Percentiles rank a stretch among this genome's conserved stretches.
Conservation (phyloP, 1,140 invertebrate species). For the Tribolium castaneum region DNA sequence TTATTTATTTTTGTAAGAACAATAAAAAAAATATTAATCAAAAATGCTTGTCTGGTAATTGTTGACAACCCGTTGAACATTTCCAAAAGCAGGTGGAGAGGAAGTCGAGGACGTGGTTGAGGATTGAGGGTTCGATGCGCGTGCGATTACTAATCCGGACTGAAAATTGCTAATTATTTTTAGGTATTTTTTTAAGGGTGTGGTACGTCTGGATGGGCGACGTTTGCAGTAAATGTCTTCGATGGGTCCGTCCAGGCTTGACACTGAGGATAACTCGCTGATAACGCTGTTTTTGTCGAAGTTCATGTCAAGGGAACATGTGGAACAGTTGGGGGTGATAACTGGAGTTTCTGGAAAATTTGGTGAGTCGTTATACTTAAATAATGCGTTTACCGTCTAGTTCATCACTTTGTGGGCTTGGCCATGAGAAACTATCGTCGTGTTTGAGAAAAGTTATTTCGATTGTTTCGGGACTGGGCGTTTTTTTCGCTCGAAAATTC, state of each 20-base stretch:
- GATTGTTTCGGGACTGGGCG: background rate
- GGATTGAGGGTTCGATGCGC: constrained; percentile 24
- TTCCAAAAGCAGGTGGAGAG: constrained; percentile 53
- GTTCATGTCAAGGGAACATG: background rate
- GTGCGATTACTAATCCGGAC: background rate
- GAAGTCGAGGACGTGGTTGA: constrained; percentile 49
- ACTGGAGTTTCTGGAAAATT: background rate
- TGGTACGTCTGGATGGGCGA: background rate
- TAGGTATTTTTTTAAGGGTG: background rate
- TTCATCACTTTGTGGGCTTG: background rate
- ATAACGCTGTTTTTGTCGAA: background rate
- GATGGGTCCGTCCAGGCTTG: constrained; percentile 6
- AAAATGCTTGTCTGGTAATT: constrained; percentile 40
- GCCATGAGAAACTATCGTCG: background rate
- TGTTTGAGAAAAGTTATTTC: background rate
- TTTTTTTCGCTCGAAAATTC: background rate
- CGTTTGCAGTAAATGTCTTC: background rate
- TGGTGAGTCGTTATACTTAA: background rate
- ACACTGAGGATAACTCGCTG: background rate
- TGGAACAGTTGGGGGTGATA: background rate
- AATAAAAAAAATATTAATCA: background rate
- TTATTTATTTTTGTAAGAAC: constrained; percentile 19
- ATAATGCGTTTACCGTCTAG: background rate
- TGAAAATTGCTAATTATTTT: background rate
- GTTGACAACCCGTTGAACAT: constrained; percentile 53